Conservation (phyloP, 35 echinoderm and acorn worm species). For the Acanthaster planci region DNA sequence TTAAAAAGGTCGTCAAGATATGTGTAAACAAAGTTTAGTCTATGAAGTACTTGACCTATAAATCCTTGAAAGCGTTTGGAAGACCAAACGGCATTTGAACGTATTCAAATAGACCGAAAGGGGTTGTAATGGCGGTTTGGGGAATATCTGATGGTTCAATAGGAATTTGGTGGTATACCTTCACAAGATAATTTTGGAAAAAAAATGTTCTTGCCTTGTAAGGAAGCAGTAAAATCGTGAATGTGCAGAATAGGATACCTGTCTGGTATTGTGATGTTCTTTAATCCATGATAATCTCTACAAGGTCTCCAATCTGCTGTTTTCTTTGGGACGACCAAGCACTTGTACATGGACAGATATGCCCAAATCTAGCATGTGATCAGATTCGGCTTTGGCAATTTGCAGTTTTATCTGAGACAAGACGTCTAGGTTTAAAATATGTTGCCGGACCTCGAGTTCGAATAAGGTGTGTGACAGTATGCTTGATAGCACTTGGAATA, state of each 20-base stretch:
- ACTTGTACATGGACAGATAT: conserved; percentile 48
- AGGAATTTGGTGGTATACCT: conserved; percentile 69
- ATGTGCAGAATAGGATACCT: conserved; percentile 64
- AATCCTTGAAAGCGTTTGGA: conserved; percentile 69
- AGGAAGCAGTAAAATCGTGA: conserved; percentile 49
- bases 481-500: background rate
- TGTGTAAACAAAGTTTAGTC: conserved; percentile 43
- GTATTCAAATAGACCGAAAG: conserved; percentile 61
- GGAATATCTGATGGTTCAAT: conserved; percentile 52
- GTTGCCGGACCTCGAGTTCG: conserved; percentile 26
- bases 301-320: conserved; percentile 70
- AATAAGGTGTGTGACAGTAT: conserved; percentile 37
- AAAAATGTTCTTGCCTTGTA: conserved; percentile 43
- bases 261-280: conserved; percentile 60
- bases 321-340: conserved; percentile 63
- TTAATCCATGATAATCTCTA: conserved; percentile 65
- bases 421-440: conserved; percentile 15
- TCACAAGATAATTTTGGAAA: conserved; percentile 52
- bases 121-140: conserved; percentile 61
- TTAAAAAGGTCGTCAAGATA: conserved; percentile 63
- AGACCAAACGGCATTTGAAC: conserved; percentile 66
- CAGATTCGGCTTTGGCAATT: conserved; percentile 43
- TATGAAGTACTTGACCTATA: conserved; percentile 47
- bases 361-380: conserved; percentile 50
- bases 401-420: conserved; percentile 32